Conservation (phyloP, 2,113 vertebrate species). For the Pteronura brasiliensis region DNA sequence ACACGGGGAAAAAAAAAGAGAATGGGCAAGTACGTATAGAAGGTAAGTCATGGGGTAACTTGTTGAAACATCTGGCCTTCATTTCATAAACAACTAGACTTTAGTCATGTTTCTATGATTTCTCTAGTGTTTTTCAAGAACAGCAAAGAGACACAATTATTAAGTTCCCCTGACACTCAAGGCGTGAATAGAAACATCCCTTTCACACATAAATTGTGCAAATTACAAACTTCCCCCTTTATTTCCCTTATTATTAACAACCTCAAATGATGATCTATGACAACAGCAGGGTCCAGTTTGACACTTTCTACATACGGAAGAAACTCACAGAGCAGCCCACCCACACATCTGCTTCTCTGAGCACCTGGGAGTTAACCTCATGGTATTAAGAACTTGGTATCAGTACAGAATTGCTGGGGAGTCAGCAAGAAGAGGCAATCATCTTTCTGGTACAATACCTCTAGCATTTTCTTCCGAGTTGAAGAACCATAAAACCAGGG, state of each 20-base stretch:
- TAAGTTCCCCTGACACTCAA: neutral
- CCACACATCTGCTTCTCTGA: neutral
- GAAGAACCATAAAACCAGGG: neutral
- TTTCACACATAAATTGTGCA: neutral
- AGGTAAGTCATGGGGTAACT: neutral
- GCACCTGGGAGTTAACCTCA: neutral
- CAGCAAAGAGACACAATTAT: neutral
- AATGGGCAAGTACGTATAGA: neutral
- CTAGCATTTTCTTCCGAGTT: neutral
- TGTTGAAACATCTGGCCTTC: neutral
- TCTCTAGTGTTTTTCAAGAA: neutral
- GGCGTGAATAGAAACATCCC: neutral
- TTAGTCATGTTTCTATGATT: neutral
- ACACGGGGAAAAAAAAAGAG: neutral
- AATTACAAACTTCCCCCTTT: neutral
- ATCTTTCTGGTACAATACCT: neutral
- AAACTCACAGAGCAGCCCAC: neutral
- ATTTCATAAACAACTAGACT: neutral
- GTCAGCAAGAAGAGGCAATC: neutral
- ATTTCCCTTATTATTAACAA: neutral
- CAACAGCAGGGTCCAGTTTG: neutral
- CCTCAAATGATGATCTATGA: neutral
- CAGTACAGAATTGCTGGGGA: neutral
- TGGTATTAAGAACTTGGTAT: neutral
- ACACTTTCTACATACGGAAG: neutral